Conservation (phyloP, 2,113 vertebrate species). For the Campylomormyrus tamandua region DNA sequence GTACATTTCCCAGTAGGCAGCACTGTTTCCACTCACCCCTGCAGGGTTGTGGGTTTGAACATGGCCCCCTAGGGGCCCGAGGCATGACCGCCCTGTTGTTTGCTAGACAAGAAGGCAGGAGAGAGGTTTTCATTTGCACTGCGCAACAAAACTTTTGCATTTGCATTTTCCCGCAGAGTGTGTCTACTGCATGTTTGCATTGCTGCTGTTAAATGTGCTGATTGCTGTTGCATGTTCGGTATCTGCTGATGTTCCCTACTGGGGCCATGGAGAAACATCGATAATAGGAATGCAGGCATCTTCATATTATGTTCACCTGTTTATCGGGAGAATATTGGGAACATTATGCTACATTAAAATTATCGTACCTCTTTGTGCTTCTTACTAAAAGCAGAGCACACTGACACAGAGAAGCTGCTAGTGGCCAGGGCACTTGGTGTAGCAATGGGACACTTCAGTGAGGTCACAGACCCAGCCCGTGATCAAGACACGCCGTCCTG, state of each 20-base stretch:
- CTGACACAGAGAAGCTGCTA: background rate
- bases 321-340: background rate
- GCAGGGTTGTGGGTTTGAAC: background rate
- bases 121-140: background rate
- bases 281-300: background rate
- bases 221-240: background rate
- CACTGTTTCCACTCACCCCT: background rate
- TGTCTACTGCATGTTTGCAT: background rate
- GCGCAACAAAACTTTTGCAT: background rate
- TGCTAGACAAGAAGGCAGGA: background rate
- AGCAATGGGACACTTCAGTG: background rate
- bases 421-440: background rate
- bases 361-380: background rate
- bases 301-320: background rate
- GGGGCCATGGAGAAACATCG: background rate
- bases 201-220: background rate
- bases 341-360: background rate
- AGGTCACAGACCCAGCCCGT: background rate
- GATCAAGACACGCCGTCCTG: background rate
- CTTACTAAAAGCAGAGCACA: background rate
- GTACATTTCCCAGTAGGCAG: conserved; percentile 1
- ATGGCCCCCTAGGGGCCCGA: background rate
- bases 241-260: background rate
- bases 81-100: background rate
- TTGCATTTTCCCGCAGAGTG: background rate